Evolutionary conservation across 2,797 vertebrate genomes (phyloP), one percentile per base, ranked within the genome.

Genomic region (Pangasius larnaudii): DNA sequence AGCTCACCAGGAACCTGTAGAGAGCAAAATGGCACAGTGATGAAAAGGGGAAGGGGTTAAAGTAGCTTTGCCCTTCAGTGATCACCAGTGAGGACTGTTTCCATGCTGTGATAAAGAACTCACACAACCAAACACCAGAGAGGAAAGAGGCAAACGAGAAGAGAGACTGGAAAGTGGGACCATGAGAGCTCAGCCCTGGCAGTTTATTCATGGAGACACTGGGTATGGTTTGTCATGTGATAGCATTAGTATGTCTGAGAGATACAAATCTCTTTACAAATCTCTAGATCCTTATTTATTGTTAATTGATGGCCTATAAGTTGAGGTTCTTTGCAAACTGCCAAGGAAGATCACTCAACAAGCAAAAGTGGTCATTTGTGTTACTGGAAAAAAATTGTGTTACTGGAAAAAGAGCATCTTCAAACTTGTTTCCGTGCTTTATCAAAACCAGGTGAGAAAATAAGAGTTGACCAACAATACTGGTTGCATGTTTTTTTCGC

Each of bases 1-100:
- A 99, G 93, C 99, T 99, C 87, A 99, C 99, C 92, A 99, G 95
- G 94, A 99, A 99, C 93, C 98, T 99, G 96, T 14, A 4, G 67
- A 78, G 10, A 61, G 16, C 65, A 67, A 77, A 33, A 80, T 63
- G 58, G 46, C 22, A 63, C 1, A 3, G 16, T 84, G 59, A 85
- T 69, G 51, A 89, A 58, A 82, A 86, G 74, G 56, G 71, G 49
- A 82, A 86, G 53, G 63, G 71, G 63, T 24, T 24, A 49, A 2
- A 89, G 1, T 81, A 59, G 89, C 63, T 53, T 9, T 63, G 61
- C 19, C 78, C 88, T 46, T 85, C 51, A 71, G 30, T 69, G 61
- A 71, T 49, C 82, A 82, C 87, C 91, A 87, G 89, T 94, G 91
- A 92, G 42, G 86, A 91, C 75, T 49, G 89, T 85, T 94, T 91